These are phyloP conservation scores for Urophycis tenuis DNA, from an alignment of 2,797 vertebrate genomes.

Conservation along the genomic window DNA sequence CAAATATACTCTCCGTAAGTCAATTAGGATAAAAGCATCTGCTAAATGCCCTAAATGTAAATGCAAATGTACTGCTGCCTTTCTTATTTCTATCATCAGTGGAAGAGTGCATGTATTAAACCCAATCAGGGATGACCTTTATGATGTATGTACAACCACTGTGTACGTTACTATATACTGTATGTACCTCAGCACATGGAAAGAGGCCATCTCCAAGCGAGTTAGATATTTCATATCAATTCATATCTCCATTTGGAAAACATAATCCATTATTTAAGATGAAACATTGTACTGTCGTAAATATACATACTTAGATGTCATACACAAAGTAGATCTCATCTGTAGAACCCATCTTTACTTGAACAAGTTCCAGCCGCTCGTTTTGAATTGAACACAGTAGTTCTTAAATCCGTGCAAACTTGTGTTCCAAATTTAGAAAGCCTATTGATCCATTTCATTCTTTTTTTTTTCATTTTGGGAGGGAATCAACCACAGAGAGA, in stretches of 20 bases:
- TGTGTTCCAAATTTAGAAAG: no score
- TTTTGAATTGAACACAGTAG: not conserved
- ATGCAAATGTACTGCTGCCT: no score
- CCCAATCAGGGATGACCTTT: no score
- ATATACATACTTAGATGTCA: not conserved
- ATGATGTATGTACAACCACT: not conserved
- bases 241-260: no score
- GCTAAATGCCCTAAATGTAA: no score
- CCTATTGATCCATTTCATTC: no score
- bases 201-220: not conserved
- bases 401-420: not conserved
- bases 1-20: no score
- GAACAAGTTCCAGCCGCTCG: not conserved
- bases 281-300: not conserved
- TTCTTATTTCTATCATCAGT: no score
- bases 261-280: not conserved
- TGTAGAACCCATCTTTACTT: not conserved
- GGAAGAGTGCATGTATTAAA: no score
- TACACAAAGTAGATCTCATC: not conserved
- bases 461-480: not conserved
- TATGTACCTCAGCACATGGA: not conserved
- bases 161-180: not conserved
- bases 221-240: no score
- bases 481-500: not conserved
- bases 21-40: no score